phyloP scores from a whole-genome alignment of 1,140 invertebrate genomes.

The Latrodectus geometricus region DNA sequence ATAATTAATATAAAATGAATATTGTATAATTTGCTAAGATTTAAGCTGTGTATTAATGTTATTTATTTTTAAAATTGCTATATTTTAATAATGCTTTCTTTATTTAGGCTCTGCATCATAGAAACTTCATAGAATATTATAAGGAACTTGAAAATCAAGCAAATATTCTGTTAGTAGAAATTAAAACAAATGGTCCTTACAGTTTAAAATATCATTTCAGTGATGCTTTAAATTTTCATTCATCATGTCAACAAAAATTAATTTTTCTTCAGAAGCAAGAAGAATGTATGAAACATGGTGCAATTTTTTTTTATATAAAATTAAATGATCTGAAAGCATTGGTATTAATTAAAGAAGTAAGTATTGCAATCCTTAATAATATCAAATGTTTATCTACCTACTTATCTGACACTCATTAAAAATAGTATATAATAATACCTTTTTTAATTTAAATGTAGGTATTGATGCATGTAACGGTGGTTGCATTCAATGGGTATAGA shows the following conservation, averaged over 20 bases:
- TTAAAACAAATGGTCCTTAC: constrained; percentile 21
- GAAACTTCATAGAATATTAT: constrained; percentile 19
- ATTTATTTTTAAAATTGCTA: too few relatives aligned
- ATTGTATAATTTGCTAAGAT: too few relatives aligned
- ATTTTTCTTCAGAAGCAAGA: constrained; percentile 18
- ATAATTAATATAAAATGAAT: too few relatives aligned
- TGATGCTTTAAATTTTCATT: constrained; percentile 5
- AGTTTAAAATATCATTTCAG: neutral
- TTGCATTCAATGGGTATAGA: too few relatives aligned
- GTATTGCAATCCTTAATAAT: neutral
- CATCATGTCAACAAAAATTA: neutral
- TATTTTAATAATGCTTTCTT: too few relatives aligned
- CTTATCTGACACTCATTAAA: too few relatives aligned
- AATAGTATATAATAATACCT: too few relatives aligned
- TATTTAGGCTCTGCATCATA: constrained; percentile 7
- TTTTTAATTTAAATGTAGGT: too few relatives aligned
- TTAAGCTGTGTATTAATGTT: too few relatives aligned
- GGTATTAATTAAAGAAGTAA: constrained; percentile 10
- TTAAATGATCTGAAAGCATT: constrained; percentile 9
- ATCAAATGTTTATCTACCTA: neutral
- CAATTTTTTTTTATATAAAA: constrained; percentile 18
- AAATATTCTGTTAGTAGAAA: constrained; percentile 5
- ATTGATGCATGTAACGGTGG: too few relatives aligned
- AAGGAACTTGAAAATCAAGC: constrained; percentile 13
- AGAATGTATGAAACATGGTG: constrained; percentile 8